phyloP scores from a whole-genome alignment of 2,797 vertebrate genomes.

The Bryconaethiops microstoma region DNA sequence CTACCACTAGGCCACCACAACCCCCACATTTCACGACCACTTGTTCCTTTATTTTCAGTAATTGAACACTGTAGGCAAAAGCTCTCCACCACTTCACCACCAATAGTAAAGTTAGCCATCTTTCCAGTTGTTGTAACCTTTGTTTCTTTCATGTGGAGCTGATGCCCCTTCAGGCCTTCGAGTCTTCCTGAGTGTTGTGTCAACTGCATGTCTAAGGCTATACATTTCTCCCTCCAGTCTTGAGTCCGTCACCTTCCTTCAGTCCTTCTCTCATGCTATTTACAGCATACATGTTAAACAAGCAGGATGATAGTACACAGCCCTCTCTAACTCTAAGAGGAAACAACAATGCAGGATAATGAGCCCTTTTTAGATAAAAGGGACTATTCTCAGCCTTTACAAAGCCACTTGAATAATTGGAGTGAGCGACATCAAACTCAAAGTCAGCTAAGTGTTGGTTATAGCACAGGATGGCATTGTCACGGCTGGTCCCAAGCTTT shows the following conservation, averaged over 20 bases:
- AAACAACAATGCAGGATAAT: not conserved
- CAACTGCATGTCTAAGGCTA: not conserved
- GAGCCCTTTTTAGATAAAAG: not conserved
- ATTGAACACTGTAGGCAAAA: no score
- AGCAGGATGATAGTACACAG: not conserved
- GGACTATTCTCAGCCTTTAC: slow-evolving; percentile 3
- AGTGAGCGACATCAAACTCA: slow-evolving; percentile 10
- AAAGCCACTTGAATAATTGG: not conserved
- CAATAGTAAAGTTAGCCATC: no score
- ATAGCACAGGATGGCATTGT: slow-evolving; percentile 32
- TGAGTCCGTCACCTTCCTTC: not conserved
- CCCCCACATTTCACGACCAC: no score
- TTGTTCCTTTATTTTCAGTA: no score
- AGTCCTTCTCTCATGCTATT: not conserved
- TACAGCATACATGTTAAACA: not conserved
- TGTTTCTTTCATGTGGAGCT: not conserved
- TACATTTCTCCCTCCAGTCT: not conserved
- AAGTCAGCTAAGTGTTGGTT: slow-evolving; percentile 29
- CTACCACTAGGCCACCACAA: no score
- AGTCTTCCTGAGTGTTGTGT: not conserved
- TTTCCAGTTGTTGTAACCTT: not conserved
- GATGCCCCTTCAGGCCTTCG: not conserved
- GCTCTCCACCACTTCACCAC: no score
- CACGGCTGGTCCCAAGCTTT: slow-evolving; percentile 14
- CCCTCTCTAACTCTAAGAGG: not conserved